Evolutionary conservation across 1,140 invertebrate species (phyloP), one percentile per base, ranked within the genome.

Genomic region (Aethina tumida): DNA sequence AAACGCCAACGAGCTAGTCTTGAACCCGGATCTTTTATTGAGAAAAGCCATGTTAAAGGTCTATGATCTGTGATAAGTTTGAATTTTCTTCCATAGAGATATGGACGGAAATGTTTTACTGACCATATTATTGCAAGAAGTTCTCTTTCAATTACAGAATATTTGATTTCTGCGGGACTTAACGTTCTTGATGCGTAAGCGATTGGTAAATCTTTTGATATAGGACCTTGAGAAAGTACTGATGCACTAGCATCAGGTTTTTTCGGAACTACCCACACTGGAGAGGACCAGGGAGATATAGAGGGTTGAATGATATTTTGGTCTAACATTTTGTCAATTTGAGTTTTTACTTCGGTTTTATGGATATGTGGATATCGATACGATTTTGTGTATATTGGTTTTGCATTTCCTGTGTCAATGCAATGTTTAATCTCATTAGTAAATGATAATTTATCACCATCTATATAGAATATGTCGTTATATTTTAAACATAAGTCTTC

Each of bases 1-100:
- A 59, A 32, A 17, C 57, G 29, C 68, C 68, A 73, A 35, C 65
- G 46, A 2, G 61, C 50, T 4, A 73, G 42, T 40, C 61, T 40
- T 20, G 50, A 56, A 0, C 45, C 51, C 5, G 60, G 59, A 34
- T 69, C 58, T 52, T 62, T 68, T 0, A 60, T 47, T 5, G 56
- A 59, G 4, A 56, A 50, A 4, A 73, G 36, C 59, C 39, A 34
- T 8, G 27, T 43, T 4, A 52, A 22, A 7, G 47, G 47, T 37
- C 36, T 31, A 25, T 50, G 45, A 24, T 51, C 48, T 0, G 47
- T 49, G 5, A 44, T 7, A n/a, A 53, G 39, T 14, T 6, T 49
- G 25, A 50, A 45, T 22, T 35, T 49, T 12, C 35, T 41, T 17
- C 47, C 50, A 37, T 41, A 52, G 0, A 52, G 19, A 28, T 52